These are phyloP conservation scores for Ceyx cyanopectus DNA, from an alignment of 2,113 vertebrate genomes.

Conservation along the genomic window DNA sequence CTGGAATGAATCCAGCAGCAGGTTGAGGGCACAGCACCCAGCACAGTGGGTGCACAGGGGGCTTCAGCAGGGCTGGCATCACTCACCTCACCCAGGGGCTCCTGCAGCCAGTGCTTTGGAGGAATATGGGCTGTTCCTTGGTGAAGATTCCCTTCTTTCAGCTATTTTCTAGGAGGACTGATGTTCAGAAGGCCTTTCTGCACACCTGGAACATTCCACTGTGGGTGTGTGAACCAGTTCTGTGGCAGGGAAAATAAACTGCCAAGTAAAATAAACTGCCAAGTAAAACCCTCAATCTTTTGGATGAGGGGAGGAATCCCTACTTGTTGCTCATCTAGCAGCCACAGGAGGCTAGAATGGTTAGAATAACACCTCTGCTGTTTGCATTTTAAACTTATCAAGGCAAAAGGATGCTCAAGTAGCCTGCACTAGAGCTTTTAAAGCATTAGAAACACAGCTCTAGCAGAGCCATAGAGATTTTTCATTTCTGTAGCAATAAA, in stretches of 20 bases:
- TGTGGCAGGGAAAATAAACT: fast-evolving
- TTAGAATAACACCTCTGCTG: background rate
- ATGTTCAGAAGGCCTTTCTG: background rate
- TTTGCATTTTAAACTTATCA: background rate
- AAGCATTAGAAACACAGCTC: background rate
- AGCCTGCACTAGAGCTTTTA: background rate
- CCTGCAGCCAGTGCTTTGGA: background rate
- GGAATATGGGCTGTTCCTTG: fast-evolving
- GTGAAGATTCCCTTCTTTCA: background rate
- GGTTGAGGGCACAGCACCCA: background rate
- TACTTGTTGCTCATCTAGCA: background rate
- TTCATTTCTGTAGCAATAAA: background rate
- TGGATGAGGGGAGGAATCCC: background rate
- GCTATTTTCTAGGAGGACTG: background rate
- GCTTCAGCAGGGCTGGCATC: background rate
- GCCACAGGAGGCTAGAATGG: background rate
- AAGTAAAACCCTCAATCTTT: background rate
- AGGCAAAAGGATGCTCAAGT: background rate
- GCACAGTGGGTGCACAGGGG: fast-evolving
- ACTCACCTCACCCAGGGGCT: background rate
- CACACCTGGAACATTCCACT: background rate
- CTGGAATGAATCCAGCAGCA: background rate
- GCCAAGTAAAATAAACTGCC: background rate
- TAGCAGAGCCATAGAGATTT: background rate
- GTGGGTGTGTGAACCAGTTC: fast-evolving